A percentile compares a stretch with the other conserved stretches of the same genome.
Evolutionary conservation across 2,888 invertebrate genomes (phyloP).

Genomic region (Lasioglossum morio): DNA sequence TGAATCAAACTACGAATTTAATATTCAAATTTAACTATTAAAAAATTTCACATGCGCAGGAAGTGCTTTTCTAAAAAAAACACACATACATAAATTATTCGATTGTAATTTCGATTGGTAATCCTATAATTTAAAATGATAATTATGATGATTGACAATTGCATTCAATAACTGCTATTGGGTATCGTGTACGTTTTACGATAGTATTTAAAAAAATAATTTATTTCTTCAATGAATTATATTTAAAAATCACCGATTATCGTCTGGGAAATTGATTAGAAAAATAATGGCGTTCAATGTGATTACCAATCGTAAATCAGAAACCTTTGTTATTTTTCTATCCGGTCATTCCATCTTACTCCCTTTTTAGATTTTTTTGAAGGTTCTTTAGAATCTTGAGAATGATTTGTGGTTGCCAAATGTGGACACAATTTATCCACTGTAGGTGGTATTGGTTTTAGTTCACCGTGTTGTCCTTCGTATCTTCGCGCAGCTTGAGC

Average conservation of each 20-base stretch:
- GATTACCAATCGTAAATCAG: slow-evolving; percentile 34
- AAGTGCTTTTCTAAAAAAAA: slow-evolving; percentile 29
- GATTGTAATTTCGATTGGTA: slow-evolving; percentile 23
- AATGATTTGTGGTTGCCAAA: slow-evolving; percentile 18
- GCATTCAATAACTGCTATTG: slow-evolving; percentile 16
- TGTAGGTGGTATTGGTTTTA: slow-evolving; percentile 50
- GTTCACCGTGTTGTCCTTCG: slow-evolving; percentile 55
- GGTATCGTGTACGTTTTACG: background rate
- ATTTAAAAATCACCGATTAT: slow-evolving; percentile 1
- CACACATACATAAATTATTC: background rate
- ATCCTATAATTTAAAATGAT: background rate
- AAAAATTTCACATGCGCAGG: slow-evolving; percentile 27
- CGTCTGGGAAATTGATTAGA: background rate
- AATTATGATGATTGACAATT: background rate
- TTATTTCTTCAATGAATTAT: slow-evolving; percentile 10
- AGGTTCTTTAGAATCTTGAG: background rate
- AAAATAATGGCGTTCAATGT: slow-evolving; percentile 26
- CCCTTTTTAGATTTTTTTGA: slow-evolving; percentile 35
- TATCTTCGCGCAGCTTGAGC: slow-evolving; percentile 45
- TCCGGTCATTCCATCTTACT: slow-evolving; percentile 65
- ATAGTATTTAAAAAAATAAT: background rate
- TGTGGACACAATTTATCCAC: slow-evolving; percentile 59
- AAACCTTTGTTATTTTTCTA: slow-evolving; percentile 8
- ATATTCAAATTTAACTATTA: slow-evolving; percentile 45
- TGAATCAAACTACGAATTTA: slow-evolving; percentile 51